Percentiles rank a stretch among this genome's conserved stretches.
Evolutionary conservation across 2,113 vertebrate species (phyloP).

Genomic region (Muntiacus reevesi): DNA sequence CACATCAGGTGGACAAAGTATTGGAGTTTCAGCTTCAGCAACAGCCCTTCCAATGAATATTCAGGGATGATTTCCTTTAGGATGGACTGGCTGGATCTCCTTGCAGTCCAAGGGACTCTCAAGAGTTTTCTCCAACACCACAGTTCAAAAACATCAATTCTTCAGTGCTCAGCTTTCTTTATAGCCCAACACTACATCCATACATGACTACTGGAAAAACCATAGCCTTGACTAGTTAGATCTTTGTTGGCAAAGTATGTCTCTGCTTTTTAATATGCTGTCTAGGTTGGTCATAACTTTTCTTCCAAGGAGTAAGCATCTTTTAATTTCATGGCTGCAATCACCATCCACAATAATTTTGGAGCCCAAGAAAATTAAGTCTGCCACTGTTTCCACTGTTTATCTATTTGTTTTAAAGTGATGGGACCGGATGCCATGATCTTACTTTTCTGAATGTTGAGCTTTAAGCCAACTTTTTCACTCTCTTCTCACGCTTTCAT

Average conservation of each 20-base stretch:
- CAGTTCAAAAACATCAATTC: background rate
- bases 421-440: background rate
- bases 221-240: background rate
- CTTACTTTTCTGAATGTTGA: background rate
- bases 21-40: background rate
- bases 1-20: fast-evolving
- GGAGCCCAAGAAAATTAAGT: background rate
- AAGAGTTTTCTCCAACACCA: background rate
- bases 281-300: background rate
- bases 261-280: background rate
- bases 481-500: background rate
- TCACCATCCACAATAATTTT: fast-evolving
- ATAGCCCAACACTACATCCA: background rate
- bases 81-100: background rate
- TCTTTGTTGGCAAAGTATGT: background rate
- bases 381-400: background rate
- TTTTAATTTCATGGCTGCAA: background rate
- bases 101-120: background rate
- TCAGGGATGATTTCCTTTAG: background rate
- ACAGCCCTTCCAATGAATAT: background rate
- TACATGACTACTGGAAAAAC: background rate
- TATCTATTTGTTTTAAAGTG: background rate
- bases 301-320: background rate
- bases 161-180: background rate
- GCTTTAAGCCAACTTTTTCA: background rate